phyloP scores from a whole-genome alignment of 2,888 invertebrate species.

The Zygogramma bicolorata region DNA sequence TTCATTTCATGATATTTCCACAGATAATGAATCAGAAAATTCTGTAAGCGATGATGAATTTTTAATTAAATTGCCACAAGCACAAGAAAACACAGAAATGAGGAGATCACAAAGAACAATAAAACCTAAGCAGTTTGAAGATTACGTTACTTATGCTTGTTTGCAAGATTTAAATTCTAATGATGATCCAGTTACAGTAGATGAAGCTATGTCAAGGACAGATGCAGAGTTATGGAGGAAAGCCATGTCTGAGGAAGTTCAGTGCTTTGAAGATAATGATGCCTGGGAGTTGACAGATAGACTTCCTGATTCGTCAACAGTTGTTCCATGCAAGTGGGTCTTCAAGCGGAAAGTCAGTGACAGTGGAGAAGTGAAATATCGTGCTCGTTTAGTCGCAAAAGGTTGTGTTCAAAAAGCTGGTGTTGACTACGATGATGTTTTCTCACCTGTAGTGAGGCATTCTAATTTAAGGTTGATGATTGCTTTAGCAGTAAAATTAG shows the following conservation, averaged over 20 bases:
- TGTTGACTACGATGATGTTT: too few species aligned
- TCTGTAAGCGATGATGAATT: slow-evolving; percentile 2
- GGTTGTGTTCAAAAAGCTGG: slow-evolving; percentile 15
- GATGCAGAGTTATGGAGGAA: slow-evolving; percentile 36
- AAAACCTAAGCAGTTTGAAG: slow-evolving; percentile 35
- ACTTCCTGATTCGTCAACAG: slow-evolving; percentile 19
- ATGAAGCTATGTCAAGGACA: slow-evolving; percentile 37
- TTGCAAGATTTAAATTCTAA: slow-evolving; percentile 24
- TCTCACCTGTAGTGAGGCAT: slow-evolving; percentile 12
- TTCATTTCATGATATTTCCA: slow-evolving; percentile 8
- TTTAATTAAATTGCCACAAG: slow-evolving; percentile 6
- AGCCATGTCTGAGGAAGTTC: slow-evolving; percentile 41
- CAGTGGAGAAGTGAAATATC: slow-evolving; percentile 11
- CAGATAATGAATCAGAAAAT: slow-evolving; percentile 10
- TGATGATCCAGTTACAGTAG: slow-evolving; percentile 34
- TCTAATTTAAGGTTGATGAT: slow-evolving; percentile 18
- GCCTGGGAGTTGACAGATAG: slow-evolving; percentile 41
- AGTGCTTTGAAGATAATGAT: slow-evolving; percentile 41
- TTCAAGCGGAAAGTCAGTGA: slow-evolving; percentile 28
- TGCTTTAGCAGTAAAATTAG: slow-evolving; percentile 28
- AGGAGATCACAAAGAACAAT: slow-evolving; percentile 31
- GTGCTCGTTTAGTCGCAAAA: slow-evolving; percentile 14
- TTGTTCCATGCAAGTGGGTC: slow-evolving; percentile 17
- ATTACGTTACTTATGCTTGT: slow-evolving; percentile 38
- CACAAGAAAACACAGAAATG: slow-evolving; percentile 21